Conservation (phyloP, 2,797 vertebrate genomes). For the Prionace glauca region DNA sequence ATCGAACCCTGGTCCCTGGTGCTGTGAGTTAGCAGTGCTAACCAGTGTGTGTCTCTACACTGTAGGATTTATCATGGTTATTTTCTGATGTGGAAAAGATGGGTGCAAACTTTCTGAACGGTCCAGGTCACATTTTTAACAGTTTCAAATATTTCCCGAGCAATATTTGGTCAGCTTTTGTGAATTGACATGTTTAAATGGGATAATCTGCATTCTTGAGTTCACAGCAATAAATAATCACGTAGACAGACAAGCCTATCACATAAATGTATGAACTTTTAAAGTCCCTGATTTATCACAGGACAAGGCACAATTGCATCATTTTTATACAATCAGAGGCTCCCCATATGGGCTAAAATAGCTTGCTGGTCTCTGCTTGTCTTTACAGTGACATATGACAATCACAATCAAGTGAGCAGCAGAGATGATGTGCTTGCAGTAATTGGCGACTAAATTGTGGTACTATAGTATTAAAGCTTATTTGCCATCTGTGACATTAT, state of each 20-base stretch:
- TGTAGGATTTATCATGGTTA: background rate
- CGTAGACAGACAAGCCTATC: background rate
- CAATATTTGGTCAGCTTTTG: background rate
- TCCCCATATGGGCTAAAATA: background rate
- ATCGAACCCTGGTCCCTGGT: too few species aligned
- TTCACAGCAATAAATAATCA: background rate
- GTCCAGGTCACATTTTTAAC: background rate
- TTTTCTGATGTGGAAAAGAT: background rate
- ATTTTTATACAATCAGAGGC: background rate
- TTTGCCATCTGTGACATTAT: constrained; percentile 3
- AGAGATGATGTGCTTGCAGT: background rate
- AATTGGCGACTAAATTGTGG: background rate
- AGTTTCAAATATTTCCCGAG: background rate
- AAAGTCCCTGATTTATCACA: background rate
- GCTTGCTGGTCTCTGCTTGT: background rate
- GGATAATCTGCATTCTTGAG: background rate
- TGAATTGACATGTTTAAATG: background rate
- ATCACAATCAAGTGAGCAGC: background rate
- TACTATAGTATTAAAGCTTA: background rate
- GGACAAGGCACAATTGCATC: background rate
- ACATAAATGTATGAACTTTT: background rate
- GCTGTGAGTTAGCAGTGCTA: too few species aligned
- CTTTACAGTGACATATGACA: background rate
- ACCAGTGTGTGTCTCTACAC: too few species aligned
- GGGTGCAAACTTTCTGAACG: background rate